phyloP scores from a whole-genome alignment of 2,113 vertebrate species.

The Aix galericulata region DNA sequence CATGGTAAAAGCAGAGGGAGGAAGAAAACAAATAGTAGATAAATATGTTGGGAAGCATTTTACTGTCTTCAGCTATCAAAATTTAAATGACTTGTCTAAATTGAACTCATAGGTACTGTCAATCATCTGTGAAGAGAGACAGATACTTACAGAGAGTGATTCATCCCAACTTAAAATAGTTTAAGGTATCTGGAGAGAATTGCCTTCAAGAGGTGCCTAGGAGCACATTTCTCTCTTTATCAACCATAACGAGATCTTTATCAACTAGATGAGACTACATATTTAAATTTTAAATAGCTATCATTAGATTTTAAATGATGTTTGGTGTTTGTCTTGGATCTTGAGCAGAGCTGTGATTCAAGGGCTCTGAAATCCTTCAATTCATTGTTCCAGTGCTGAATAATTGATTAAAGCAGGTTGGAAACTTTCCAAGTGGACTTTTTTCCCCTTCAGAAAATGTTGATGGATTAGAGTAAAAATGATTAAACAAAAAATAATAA shows the following conservation, averaged over 20 bases:
- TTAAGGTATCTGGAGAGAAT: background rate
- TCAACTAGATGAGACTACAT: background rate
- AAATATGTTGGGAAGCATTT: background rate
- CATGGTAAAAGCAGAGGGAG: background rate
- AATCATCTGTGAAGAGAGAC: background rate
- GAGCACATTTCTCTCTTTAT: background rate
- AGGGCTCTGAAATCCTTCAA: background rate
- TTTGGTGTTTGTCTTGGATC: background rate
- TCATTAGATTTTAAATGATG: background rate
- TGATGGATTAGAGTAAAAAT: accelerated
- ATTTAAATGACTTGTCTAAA: background rate
- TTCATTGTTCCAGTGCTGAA: background rate
- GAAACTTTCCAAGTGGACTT: background rate
- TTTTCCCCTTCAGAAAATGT: background rate
- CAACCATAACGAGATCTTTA: background rate
- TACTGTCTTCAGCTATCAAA: background rate
- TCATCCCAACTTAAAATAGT: background rate
- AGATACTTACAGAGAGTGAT: background rate
- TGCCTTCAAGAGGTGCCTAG: background rate
- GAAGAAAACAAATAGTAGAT: background rate
- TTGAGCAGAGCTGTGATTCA: background rate
- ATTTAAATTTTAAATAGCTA: background rate
- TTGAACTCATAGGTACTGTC: background rate
- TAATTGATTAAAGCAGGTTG: background rate
- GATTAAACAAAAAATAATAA: too few relatives aligned